Evolutionary conservation across 2,113 vertebrate species (phyloP).

Genomic region (Carassius carassius): DNA sequence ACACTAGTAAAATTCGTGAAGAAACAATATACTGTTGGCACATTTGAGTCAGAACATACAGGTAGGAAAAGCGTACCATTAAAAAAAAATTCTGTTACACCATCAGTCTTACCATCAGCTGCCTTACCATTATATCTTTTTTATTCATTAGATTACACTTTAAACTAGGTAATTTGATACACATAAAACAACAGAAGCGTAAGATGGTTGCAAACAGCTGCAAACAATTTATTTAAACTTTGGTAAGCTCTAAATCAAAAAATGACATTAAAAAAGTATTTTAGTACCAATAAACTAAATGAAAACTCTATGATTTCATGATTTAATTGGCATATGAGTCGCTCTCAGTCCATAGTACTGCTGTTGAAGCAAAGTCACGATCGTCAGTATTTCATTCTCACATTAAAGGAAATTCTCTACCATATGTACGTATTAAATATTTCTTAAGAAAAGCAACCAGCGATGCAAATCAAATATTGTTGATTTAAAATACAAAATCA

Average conservation of each 20-base stretch:
- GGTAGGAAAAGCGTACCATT: slow-evolving; percentile 39
- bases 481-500: slow-evolving; percentile 32
- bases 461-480: not conserved
- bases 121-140: slow-evolving; percentile 13
- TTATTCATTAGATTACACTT: not conserved
- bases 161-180: not conserved
- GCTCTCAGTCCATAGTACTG: slow-evolving; percentile 16
- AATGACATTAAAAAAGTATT: not conserved
- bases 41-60: slow-evolving; percentile 34
- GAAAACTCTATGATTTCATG: not conserved
- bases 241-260: slow-evolving; percentile 36
- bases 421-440: not conserved
- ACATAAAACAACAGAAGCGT: slow-evolving; percentile 16
- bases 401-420: not conserved
- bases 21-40: slow-evolving; percentile 18
- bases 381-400: not conserved
- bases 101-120: not conserved
- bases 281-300: not conserved
- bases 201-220: slow-evolving; percentile 5
- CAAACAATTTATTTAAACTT: slow-evolving; percentile 9
- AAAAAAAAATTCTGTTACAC: not conserved
- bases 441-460: slow-evolving; percentile 2
- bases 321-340: not conserved
- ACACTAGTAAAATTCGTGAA: not conserved
- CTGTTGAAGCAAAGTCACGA: slow-evolving; percentile 8